phyloP scores from a whole-genome alignment of 2,888 invertebrate genomes.

The Microctonus brassicae region DNA sequence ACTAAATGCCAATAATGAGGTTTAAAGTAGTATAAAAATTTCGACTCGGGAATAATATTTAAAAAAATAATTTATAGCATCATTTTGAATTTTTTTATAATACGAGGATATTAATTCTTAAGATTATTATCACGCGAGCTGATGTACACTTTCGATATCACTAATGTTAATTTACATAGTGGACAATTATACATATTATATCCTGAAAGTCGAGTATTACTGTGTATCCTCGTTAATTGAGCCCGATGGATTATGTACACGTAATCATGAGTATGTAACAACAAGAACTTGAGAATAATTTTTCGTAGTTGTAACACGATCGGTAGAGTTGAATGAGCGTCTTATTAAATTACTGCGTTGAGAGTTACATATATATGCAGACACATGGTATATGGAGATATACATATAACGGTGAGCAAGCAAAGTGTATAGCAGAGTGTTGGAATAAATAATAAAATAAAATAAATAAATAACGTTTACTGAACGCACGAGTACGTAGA shows the following conservation, averaged over 20 bases:
- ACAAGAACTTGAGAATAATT: conserved; percentile 28
- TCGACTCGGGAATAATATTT: no score
- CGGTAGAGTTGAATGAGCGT: conserved; percentile 35
- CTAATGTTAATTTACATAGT: conserved; percentile 20
- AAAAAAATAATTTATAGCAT: no score
- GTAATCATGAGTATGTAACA: conserved; percentile 31
- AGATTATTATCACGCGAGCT: neutral
- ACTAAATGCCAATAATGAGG: neutral
- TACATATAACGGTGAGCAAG: neutral
- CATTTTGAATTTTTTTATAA: neutral
- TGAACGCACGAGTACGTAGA: neutral
- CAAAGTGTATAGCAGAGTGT: conserved; percentile 17
- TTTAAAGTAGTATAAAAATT: no score
- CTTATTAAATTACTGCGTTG: conserved; percentile 13
- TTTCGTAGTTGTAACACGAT: conserved; percentile 43
- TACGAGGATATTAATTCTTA: neutral
- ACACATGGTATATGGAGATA: neutral
- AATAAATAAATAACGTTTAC: neutral
- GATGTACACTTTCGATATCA: neutral
- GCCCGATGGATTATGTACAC: conserved; percentile 38
- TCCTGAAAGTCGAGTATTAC: conserved; percentile 16
- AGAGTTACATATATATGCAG: neutral
- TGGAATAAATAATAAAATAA: neutral
- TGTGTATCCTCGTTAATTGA: conserved; percentile 42
- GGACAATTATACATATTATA: conserved; percentile 5